Evolutionary conservation across 2,113 vertebrate genomes (phyloP), one percentile per base, ranked within the genome.

Genomic region (Pedionomus torquatus): DNA sequence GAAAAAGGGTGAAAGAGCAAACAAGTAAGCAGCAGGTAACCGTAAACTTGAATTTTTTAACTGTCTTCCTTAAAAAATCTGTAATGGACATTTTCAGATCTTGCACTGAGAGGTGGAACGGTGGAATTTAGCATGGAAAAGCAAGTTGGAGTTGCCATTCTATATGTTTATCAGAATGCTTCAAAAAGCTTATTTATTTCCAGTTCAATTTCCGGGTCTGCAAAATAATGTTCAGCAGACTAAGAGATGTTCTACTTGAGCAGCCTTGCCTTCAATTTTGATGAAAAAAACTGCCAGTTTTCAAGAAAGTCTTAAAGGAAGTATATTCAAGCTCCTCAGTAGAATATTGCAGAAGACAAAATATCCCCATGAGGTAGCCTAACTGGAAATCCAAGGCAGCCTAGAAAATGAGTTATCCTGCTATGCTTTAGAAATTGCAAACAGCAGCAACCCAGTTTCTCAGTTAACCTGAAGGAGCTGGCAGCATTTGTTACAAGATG

Each of bases 341-440:
- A 95, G 61, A 94, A 93, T 87, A 90, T 21, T 54, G 25, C 20
- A 77, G 63, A 95, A 95, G 80, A 95, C 80, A 84, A 95, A 93
- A 85, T 79, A 94, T 70, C 63, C 76, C 77, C 84, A 89, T 54
- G 66, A 82, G 84, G 65, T 30, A 96, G 64, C 49, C 76, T 90
- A 93, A 65, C 66, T 91, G 68, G 61, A 97, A 96, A 93, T 61
- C 79, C 90, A 55, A 93, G 23, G 65, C 44, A 93, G 51, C 74
- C 64, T 78, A 37, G 60, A 89, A 97, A 96, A 96, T 89, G 57
- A 97, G 79, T 30, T 68, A 52, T 75, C 66, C 79, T 78, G 51
- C 84, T 94, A 97, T 90, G 94, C 66, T 91, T 95, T 93, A 96
- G 63, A 96, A 70, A 92, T 76, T 90, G 57, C 85, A 66, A 94